A percentile compares a stretch with the other conserved stretches of the same genome.
These are phyloP conservation scores for Tachuris rubrigastra DNA, from an alignment of 2,113 vertebrate species.

Conservation along the genomic window DNA sequence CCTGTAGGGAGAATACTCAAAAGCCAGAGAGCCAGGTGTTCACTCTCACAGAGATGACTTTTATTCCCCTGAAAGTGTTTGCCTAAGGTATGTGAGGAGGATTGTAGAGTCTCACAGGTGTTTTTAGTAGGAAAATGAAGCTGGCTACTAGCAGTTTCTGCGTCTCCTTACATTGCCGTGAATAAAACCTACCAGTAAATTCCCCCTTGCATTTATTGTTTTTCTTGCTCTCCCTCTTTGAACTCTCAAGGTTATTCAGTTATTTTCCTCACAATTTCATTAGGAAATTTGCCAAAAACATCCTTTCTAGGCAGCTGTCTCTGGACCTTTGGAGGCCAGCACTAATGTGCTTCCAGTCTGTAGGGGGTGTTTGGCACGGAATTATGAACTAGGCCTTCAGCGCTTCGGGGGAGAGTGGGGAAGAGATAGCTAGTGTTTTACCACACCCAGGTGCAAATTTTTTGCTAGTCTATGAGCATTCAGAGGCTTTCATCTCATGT, in stretches of 20 bases:
- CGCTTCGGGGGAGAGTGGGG: background rate
- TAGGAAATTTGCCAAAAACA: conserved; percentile 78
- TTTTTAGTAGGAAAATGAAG: background rate
- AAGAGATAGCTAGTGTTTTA: background rate
- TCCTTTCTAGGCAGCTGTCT: conserved; percentile 77
- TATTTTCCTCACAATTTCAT: conserved; percentile 76
- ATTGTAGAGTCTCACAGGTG: background rate
- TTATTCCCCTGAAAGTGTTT: conserved; percentile 21
- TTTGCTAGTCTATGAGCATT: background rate
- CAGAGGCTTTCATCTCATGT: conserved; percentile 9
- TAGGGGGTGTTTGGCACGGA: conserved; percentile 59
- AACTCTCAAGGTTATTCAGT: conserved; percentile 76
- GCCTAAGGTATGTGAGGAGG: background rate
- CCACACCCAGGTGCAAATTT: conserved; percentile 23
- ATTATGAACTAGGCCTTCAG: conserved; percentile 42
- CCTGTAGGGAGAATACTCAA: background rate
- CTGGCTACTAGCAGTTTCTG: background rate
- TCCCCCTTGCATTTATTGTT: conserved; percentile 29
- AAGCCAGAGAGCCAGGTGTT: background rate
- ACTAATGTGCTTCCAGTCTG: conserved; percentile 66
- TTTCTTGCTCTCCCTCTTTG: conserved; percentile 68
- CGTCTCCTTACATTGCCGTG: background rate
- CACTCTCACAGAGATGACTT: background rate
- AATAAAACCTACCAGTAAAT: conserved; percentile 48
- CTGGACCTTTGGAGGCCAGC: conserved; percentile 73